These are phyloP conservation scores for Hippocampus zosterae DNA, from an alignment of 2,113 vertebrate genomes.

Conservation along the genomic window DNA sequence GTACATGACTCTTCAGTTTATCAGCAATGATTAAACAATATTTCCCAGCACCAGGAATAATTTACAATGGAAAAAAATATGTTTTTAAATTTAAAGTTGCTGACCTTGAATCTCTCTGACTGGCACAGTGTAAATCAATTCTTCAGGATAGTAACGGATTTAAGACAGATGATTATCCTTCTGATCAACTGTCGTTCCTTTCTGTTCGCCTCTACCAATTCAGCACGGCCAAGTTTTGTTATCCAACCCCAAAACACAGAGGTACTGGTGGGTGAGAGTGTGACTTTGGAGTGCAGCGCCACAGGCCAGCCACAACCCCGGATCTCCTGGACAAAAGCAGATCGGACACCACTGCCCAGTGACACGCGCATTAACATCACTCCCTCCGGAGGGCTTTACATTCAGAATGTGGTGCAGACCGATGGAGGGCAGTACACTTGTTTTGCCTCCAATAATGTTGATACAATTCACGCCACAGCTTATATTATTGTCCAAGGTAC, in stretches of 20 bases:
- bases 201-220: slow-evolving; percentile 6
- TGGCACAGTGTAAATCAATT: background rate
- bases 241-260: slow-evolving; percentile 98
- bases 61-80: background rate
- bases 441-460: slow-evolving; percentile 88
- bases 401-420: slow-evolving; percentile 83
- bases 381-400: slow-evolving; percentile 88
- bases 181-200: background rate
- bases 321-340: slow-evolving; percentile 88
- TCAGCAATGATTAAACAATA: background rate
- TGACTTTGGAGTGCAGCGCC: slow-evolving; percentile 95
- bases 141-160: background rate
- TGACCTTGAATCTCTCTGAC: background rate
- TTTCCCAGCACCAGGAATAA: background rate
- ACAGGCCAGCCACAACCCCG: slow-evolving; percentile 86
- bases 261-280: slow-evolving; percentile 92
- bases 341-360: slow-evolving; percentile 82
- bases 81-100: background rate
- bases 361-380: slow-evolving; percentile 87
- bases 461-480: slow-evolving; percentile 85
- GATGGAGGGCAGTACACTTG: slow-evolving; percentile 92
- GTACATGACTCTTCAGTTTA: background rate
- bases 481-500: slow-evolving; percentile 95
- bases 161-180: background rate
- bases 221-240: slow-evolving; percentile 92